Percentiles rank a stretch among this genome's conserved stretches.
phyloP scores from a whole-genome alignment of 2,888 invertebrate genomes.

The Paralinhomoeus sp. region DNA sequence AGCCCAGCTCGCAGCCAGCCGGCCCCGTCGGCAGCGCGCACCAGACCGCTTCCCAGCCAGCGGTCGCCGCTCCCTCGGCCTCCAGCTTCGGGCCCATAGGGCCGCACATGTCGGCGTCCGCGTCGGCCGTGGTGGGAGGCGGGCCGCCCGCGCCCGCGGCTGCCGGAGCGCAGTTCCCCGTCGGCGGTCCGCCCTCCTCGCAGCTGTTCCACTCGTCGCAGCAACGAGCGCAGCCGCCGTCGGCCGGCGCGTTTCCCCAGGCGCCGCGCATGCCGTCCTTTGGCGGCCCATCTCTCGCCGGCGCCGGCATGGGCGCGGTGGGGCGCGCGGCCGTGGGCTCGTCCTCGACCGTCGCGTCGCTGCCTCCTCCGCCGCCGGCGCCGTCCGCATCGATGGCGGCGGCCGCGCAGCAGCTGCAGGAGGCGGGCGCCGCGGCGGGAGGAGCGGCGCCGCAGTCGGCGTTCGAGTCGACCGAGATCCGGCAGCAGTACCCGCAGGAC shows the following conservation, averaged over 20 bases:
- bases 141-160: constrained; percentile 6
- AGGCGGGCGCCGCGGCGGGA: no score
- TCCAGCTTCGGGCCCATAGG: no score
- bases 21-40: no score
- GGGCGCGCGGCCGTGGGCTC: not conserved
- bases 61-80: no score
- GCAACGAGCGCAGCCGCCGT: not conserved
- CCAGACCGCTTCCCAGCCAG: no score
- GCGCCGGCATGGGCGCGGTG: not conserved
- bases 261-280: no score
- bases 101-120: not conserved
- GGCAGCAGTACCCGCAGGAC: not conserved
- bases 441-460: not conserved
- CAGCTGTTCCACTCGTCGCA: constrained; percentile 10
- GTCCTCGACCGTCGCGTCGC: not conserved
- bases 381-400: no score
- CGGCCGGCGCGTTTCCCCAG: no score
- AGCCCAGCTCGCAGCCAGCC: no score
- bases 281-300: no score
- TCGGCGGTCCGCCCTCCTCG: constrained; percentile 12
- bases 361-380: no score
- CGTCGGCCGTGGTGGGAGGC: not conserved
- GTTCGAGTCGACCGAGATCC: constrained; percentile 7
- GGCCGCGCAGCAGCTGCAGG: no score
- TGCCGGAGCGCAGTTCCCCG: constrained; percentile 21